Base-by-base conservation (phyloP, 2,797 vertebrate genomes). In the Syndactyla subalaris region DNA sequence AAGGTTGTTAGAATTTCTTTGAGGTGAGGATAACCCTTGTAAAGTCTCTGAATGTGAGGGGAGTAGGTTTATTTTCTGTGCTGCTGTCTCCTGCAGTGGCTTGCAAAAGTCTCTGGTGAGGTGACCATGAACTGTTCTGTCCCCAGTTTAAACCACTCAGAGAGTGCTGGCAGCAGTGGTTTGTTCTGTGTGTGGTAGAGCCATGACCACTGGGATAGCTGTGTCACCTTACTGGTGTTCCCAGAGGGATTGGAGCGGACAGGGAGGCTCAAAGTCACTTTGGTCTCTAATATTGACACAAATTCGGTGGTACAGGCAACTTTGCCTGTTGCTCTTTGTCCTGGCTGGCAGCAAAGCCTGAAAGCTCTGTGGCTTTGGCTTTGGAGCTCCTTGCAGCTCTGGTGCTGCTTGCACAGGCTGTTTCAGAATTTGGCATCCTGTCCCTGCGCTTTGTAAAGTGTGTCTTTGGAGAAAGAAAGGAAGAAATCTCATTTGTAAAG, bases 181-280 rank as follows among this genome's bases (percentile, higher is more conserved):
- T 87, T 55, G 79, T 29, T 36, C 16, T 73, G 72, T 51, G 43
- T 38, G n/a, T 72, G 58, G 10, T 13, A 17, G 11, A n/a, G 14
- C 1, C 1, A 2, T 39, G 36, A 2, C n/a, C 30, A 15, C 22
- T 1, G 2, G 39, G n/a, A 9, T 36, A 67, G 10, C 20, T 29
- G 66, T 45, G 61, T 32, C 21, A 3, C 32, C 61, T 41, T 45
- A 17, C 16, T 30, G 52, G 14, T 24, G 41, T 76, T 58, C 41
- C 55, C 38, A 59, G 82, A 62, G 66, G 82, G 76, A 59, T 26
- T 38, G 27, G n/a, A 58, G 39, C 13, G 24, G 13, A 9, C 27
- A 32, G 22, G 15, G n/a, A 70, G 52, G 17, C 48, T 51, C 71
- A 67, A 58, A 48, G 52, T 63, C 5, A 1, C 65, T 63, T 71